Evolutionary conservation across 2,797 vertebrate genomes (phyloP), one percentile per base, ranked within the genome.

Genomic region (Catamblyrhynchus diadema): DNA sequence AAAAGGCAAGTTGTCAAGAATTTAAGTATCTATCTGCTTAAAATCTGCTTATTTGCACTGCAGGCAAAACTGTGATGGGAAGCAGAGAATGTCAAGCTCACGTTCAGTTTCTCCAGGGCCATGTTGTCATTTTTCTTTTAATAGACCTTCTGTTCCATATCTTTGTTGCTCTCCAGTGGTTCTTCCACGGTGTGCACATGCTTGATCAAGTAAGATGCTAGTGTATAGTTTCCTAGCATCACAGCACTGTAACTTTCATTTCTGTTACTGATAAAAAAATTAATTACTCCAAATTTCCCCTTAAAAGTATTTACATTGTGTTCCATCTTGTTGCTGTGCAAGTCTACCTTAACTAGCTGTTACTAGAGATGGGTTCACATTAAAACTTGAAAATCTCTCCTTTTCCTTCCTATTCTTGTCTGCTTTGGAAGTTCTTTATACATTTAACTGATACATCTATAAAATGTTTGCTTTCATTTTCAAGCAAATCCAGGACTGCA

Each of bases 41-140:
- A 54, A 54, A 54, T 54, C 21, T 54, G 53, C 32, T 54, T n/a
- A n/a, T 54, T 54, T 54, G 25, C 32, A 45, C 30, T 90, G 57
- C 32, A 70, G 51, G 8, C 27, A 37, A 62, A 74, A 71, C 32
- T 48, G 35, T 61, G 48, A 53, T 22, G 32, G 22, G 69, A 81
- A 56, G 21, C 9, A 25, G 59, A 79, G 54, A 71, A 27, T 50
- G 9, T 33, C 10, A 30, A 57, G 20, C 10, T n/a, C 12, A 15
- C 0, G 0, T 21, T 72, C 2, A 1, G 21, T 48, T 75, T 16
- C 67, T 79, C 13, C 35, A 54, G 39, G 61, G 25, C 30, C 8
- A 6, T 42, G 8, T 19, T 87, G 30, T 53, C 19, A 12, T 67
- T 28, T 41, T 54, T 50, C 51, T 81, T 79, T 61, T 67, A 42